phyloP scores from a whole-genome alignment of 2,888 invertebrate species.

The Leptinotarsa peninsularis region DNA sequence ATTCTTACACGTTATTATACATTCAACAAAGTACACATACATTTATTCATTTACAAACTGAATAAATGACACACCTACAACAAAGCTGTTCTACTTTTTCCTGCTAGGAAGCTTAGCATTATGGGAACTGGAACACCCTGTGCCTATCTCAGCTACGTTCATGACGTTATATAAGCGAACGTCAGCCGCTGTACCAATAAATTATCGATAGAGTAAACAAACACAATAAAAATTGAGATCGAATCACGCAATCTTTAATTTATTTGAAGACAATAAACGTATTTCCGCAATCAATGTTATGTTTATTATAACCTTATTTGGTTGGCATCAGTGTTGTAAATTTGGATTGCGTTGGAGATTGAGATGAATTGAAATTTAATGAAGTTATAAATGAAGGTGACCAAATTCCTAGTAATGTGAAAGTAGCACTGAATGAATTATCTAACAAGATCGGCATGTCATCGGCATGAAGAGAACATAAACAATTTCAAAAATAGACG shows the following conservation, averaged over 20 bases:
- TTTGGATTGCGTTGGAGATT: slow-evolving; percentile 8
- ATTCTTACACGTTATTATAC: no score
- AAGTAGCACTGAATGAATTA: no score
- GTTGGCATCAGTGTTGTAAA: slow-evolving; percentile 12
- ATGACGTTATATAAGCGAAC: slow-evolving; percentile 38
- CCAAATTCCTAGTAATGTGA: no score
- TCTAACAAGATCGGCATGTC: no score
- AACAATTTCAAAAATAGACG: no score
- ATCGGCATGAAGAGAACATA: no score
- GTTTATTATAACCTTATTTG: slow-evolving; percentile 22
- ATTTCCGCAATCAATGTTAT: slow-evolving; percentile 24
- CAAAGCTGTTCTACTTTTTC: slow-evolving; percentile 1
- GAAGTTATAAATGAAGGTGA: neutral
- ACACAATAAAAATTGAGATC: slow-evolving; percentile 32
- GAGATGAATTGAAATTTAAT: slow-evolving; percentile 12
- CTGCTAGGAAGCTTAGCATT: neutral
- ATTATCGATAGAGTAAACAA: slow-evolving; percentile 41
- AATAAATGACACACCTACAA: neutral
- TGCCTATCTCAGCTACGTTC: slow-evolving; percentile 18
- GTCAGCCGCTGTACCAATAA: slow-evolving; percentile 33
- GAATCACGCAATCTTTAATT: slow-evolving; percentile 35
- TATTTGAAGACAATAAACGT: slow-evolving; percentile 29
- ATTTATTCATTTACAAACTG: no score
- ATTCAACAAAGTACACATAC: no score
- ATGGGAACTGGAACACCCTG: slow-evolving; percentile 18